Base-by-base conservation (phyloP, 2,888 invertebrate genomes). In the Bimastos eiseni region DNA sequence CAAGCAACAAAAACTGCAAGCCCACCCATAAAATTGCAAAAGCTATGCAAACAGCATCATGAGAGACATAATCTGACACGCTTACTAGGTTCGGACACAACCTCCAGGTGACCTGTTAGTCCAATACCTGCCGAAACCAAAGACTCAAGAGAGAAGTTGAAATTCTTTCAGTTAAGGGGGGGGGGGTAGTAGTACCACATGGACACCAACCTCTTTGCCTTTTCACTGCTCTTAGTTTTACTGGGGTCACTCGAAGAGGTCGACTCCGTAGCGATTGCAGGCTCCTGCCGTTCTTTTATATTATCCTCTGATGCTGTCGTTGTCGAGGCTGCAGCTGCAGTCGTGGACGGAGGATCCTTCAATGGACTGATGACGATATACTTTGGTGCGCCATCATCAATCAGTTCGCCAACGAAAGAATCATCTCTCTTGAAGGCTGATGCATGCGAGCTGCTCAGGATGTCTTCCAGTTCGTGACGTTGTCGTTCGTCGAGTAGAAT, bases 151-250 rank as follows among this genome's bases (percentile, higher is more conserved):
- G n/a, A 70, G 70, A 70, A 70, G 70, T 70, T 70, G n/a, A 55
- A n/a, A 70, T 70, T 70, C 70, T 70, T 70, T 70, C 70, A 70
- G 70, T 70, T 70, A 70, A 70, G 70, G 70, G 55, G 70, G 55
- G 70, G 70, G 70, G n/a, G n/a, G n/a, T n/a, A 70, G 70, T 70
- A 86, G 86, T 36, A 86, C 86, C 41, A 88, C 88, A 91, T 92
- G 92, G 92, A 92, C 92, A 92, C 93, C 92, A 93, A 93, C 92
- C 92, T 93, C 93, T 92, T 92, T 91, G 92, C 90, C 91, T 91
- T 89, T 89, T 84, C 86, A 33, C n/a, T n/a, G 37, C n/a, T 83
- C 55, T 36, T 84, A 41, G 90, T 37, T 83, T 36, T 37, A 38
- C 83, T 84, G 33, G 84, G n/a, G 33, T 44, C 41, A 30, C 37